These are phyloP conservation scores for Coelopa frigida DNA, from an alignment of 1,140 invertebrate genomes.

Conservation along the genomic window DNA sequence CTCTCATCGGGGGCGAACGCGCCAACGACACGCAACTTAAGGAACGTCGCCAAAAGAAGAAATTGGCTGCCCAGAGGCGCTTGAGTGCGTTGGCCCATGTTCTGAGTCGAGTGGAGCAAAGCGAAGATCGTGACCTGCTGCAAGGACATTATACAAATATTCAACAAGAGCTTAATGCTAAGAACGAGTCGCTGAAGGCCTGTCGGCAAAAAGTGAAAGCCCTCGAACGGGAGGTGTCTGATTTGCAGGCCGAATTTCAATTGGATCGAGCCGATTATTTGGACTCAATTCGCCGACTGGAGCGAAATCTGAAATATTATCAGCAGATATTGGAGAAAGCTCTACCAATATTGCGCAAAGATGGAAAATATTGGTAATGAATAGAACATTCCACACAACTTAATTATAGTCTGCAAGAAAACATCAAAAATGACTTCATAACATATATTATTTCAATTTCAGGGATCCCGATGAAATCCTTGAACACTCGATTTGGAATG, in stretches of 20 bases:
- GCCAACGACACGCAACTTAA: conserved; percentile 63
- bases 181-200: conserved; percentile 63
- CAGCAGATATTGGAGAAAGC: conserved; percentile 65
- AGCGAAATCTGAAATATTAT: conserved; percentile 63
- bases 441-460: conserved; percentile 2
- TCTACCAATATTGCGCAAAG: conserved; percentile 62
- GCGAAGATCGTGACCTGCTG: conserved; percentile 53
- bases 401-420: background rate
- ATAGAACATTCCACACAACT: background rate
- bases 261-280: conserved; percentile 75
- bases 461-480: conserved; percentile 62
- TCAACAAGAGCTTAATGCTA: conserved; percentile 65
- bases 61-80: conserved; percentile 60
- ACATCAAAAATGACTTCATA: background rate
- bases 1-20: conserved; percentile 74
- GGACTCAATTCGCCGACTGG: conserved; percentile 73
- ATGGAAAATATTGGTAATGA: conserved; percentile 63
- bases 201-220: conserved; percentile 57
- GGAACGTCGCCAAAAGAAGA: conserved; percentile 60
- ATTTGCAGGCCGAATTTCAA: conserved; percentile 80
- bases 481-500: conserved; percentile 67
- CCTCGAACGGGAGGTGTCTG: conserved; percentile 65
- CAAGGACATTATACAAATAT: conserved; percentile 64
- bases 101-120: conserved; percentile 63
- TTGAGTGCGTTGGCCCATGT: conserved; percentile 59